Evolutionary conservation across 2,888 invertebrate genomes (phyloP), one percentile per base, ranked within the genome.

Genomic region (Agrotis ipsilon): DNA sequence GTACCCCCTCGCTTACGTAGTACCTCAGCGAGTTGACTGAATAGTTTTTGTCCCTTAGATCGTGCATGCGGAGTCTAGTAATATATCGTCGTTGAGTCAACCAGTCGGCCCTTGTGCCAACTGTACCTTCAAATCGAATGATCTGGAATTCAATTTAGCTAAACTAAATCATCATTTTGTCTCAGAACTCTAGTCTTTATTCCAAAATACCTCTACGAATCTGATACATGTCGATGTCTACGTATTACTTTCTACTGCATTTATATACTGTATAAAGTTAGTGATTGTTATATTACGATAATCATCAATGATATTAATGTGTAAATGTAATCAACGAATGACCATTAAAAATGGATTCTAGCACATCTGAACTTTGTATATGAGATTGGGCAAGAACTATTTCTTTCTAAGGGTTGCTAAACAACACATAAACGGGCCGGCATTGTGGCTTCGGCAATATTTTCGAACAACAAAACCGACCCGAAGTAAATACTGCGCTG

Each of bases 181-280:
- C 48, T 68, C 51, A 63, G 76, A 77, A 63, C 51, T 54, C 27
- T n/a, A 51, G 58, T 45, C 62, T 72, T 66, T 55, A 24, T 61
- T 52, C 43, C 27, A 64, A 27, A 67, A 49, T 21, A 73, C 39
- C 16, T 43, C 21, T 54, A 32, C 24, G 67, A 72, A 72, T 62
- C 45, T 57, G 66, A 61, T 51, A 45, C 39, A 27, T 70, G n/a
- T 61, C 45, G 24, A 61, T 64, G 63, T 55, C 52, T 61, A 64
- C 68, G 65, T 68, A 72, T 66, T 69, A 58, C 58, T 83, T 72
- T 71, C 21, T 51, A 65, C 60, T 69, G 84, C 82, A 82, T 84
- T 84, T 82, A 81, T 72, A 48, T 21, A 72, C 48, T 83, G 68
- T 70, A 54, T 67, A 68, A 62, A 64, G 59, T 62, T 69, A 69